phyloP scores from a whole-genome alignment of 2,797 vertebrate species.

The Silurus aristotelis region DNA sequence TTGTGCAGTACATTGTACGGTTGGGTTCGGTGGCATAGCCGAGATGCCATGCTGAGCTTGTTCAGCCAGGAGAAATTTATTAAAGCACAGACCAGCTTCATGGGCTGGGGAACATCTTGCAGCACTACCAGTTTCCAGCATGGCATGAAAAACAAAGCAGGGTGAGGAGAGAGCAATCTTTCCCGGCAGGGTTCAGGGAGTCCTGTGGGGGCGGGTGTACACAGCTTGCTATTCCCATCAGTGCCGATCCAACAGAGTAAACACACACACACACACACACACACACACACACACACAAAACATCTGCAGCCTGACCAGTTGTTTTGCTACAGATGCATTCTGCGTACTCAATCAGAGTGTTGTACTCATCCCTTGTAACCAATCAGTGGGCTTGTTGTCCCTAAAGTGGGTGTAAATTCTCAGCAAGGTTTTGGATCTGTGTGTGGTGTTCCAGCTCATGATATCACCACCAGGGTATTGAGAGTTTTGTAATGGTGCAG shows the following conservation, averaged over 20 bases:
- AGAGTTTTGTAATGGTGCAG: slow-evolving; percentile 29
- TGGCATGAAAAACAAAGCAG: slow-evolving; percentile 21
- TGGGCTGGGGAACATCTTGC: neutral
- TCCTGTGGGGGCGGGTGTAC: neutral
- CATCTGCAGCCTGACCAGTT: slow-evolving; percentile 27
- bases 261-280: neutral
- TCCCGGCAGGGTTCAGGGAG: slow-evolving; percentile 23
- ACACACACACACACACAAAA: slow-evolving; percentile 14
- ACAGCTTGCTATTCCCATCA: slow-evolving; percentile 35
- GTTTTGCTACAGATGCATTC: neutral
- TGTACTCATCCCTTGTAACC: slow-evolving; percentile 4
- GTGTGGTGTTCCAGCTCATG: slow-evolving; percentile 25
- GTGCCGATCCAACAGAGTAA: slow-evolving; percentile 30
- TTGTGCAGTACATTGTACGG: neutral
- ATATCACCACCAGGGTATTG: neutral
- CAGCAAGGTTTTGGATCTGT: slow-evolving; percentile 17
- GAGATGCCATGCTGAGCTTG: neutral
- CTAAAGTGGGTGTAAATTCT: neutral
- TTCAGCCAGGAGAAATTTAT: neutral
- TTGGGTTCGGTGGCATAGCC: neutral
- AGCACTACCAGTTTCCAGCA: slow-evolving; percentile 3
- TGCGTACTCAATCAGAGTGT: slow-evolving; percentile 18
- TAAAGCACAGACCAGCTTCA: neutral
- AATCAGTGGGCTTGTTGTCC: slow-evolving; percentile 34
- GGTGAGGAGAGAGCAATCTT: slow-evolving; percentile 1